These are phyloP conservation scores for Sicus ferrugineus DNA, from an alignment of 2,888 invertebrate genomes.

Conservation along the genomic window DNA sequence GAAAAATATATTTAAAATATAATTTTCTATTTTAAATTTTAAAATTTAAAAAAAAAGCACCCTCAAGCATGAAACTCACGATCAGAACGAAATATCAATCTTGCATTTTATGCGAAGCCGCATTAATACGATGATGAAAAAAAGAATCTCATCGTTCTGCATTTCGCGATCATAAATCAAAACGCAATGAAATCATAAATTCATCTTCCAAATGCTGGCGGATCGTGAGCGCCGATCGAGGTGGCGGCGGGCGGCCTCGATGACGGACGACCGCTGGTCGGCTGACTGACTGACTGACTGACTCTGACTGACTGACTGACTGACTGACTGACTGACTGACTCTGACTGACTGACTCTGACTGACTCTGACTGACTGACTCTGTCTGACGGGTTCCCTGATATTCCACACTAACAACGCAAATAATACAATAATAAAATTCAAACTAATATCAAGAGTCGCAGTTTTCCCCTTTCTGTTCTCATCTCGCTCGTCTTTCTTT, in stretches of 20 bases:
- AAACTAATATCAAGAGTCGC: conserved; percentile 29
- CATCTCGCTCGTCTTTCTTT: not conserved
- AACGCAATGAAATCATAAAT: conserved; percentile 36
- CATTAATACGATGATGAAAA: not conserved
- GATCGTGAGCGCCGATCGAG: conserved; percentile 2
- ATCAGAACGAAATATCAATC: conserved; percentile 26
- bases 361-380: not conserved
- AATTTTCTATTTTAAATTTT: not conserved
- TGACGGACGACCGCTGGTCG: not conserved
- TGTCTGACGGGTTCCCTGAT: conserved; percentile 1
- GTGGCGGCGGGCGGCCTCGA: not conserved
- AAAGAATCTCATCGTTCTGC: conserved; percentile 26
- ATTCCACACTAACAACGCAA: conserved; percentile 8
- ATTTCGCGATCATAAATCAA: conserved; percentile 35
- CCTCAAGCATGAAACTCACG: not conserved
- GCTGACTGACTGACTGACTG: not conserved
- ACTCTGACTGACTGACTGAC: not conserved
- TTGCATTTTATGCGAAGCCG: conserved; percentile 17
- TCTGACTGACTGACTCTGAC: not conserved
- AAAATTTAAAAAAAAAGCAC: not conserved
- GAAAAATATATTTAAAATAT: not conserved
- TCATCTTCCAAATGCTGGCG: conserved; percentile 14
- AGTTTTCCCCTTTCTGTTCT: not conserved
- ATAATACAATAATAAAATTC: conserved; percentile 32
- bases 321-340: not conserved